A percentile compares a stretch with the other conserved stretches of the same genome.
Evolutionary conservation across 2,797 vertebrate genomes (phyloP).

Genomic region (Brachymystax lenok): DNA sequence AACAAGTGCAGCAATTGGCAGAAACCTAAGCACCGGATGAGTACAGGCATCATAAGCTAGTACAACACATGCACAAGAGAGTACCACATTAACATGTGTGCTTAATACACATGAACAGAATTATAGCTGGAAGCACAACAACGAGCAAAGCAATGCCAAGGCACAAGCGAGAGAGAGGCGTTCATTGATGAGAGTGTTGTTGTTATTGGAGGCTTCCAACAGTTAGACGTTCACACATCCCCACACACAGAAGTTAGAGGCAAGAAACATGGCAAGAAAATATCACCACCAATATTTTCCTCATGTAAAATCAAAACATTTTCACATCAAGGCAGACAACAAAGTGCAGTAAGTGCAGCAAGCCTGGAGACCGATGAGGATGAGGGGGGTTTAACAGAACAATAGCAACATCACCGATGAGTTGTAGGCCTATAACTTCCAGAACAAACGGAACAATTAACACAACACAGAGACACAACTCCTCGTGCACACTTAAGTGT

Average conservation of each 20-base stretch:
- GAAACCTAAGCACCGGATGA: constrained; percentile 6
- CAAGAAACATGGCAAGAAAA: constrained; percentile 39
- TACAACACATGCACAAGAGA: background rate
- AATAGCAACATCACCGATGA: constrained; percentile 34
- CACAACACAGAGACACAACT: constrained; percentile 33
- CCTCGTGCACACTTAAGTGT: constrained; percentile 55
- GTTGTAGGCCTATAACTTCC: constrained; percentile 57
- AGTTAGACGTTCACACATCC: constrained; percentile 32
- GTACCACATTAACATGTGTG: background rate
- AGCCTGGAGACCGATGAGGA: constrained; percentile 50
- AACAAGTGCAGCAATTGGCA: background rate
- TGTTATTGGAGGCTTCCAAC: background rate
- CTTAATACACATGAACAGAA: background rate
- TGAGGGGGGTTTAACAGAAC: constrained; percentile 23
- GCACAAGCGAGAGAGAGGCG: constrained; percentile 25
- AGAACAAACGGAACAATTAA: constrained; percentile 27
- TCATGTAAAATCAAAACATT: background rate
- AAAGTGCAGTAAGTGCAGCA: constrained; percentile 54
- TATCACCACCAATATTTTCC: background rate
- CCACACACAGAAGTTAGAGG: constrained; percentile 42
- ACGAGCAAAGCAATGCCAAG: constrained; percentile 16
- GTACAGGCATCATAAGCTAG: background rate
- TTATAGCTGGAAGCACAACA: constrained; percentile 26
- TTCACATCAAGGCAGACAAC: constrained; percentile 18
- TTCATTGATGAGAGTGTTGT: constrained; percentile 30